phyloP scores from a whole-genome alignment of 2,113 vertebrate species.

The Motacilla tschutschensis region DNA sequence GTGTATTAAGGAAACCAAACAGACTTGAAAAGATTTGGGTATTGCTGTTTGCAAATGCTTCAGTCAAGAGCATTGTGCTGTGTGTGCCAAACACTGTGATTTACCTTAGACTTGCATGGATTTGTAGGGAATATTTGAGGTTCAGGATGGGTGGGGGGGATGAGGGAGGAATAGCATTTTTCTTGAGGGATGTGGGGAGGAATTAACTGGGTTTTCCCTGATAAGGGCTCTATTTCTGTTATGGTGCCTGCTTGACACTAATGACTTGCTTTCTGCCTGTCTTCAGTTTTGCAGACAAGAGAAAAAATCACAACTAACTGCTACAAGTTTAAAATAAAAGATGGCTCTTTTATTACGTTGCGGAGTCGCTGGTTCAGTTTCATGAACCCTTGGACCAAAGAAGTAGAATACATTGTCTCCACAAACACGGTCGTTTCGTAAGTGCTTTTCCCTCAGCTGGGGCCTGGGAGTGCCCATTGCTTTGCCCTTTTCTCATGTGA shows the following conservation, averaged over 20 bases:
- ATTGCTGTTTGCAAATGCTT: background rate
- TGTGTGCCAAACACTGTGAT: background rate
- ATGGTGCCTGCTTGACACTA: background rate
- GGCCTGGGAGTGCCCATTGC: background rate
- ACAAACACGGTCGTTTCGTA: conserved; percentile 97
- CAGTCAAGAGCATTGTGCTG: background rate
- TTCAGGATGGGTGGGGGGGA: background rate
- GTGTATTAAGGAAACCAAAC: background rate
- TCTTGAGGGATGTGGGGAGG: background rate
- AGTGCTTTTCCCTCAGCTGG: conserved; percentile 65
- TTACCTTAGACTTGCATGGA: background rate
- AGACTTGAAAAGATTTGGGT: background rate
- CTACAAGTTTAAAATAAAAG: conserved; percentile 98
- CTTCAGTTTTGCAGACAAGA: conserved; percentile 92
- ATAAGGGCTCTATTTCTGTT: background rate
- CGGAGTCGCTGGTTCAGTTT: conserved; percentile 98
- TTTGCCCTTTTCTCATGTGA: background rate
- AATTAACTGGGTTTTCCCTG: background rate
- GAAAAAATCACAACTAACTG: conserved; percentile 97
- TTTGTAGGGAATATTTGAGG: background rate
- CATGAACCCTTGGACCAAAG: conserved; percentile 99
- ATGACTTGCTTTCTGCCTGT: background rate
- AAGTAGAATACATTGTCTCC: conserved; percentile 98
- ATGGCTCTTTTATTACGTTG: conserved; percentile 96
- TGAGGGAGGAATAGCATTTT: background rate